Evolutionary conservation across 2,888 invertebrate species (phyloP), one percentile per base, ranked within the genome.

Genomic region (Andrena haemorrhoa): DNA sequence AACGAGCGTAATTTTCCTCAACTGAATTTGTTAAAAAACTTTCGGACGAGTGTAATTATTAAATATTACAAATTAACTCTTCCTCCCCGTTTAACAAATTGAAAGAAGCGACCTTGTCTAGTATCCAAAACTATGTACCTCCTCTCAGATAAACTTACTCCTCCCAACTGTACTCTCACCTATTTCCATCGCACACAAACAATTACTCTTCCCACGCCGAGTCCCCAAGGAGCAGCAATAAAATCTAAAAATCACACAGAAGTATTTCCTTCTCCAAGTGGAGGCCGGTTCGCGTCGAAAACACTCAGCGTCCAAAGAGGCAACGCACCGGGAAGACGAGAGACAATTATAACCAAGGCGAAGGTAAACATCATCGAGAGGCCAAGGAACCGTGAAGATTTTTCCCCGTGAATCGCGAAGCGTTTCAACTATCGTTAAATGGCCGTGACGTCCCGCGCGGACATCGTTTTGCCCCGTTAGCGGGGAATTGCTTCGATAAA

Each of bases 401-500:
- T 70, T 79, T 66, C 53, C 20, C 35, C 65, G 41, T 51, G 70
- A 71, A 68, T 53, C 74, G 51, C 60, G 70, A 51, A 47, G 29
- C 75, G 29, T 61, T 41, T 71, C 47, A 51, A 53, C 26, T 51
- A 58, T 79, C 58, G 58, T 56, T 58, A 49, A 81, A 65, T 63
- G 61, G 56, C 51, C 68, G 41, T 35, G 65, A 74, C 69, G 49
- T 69, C 66, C 41, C 16, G 12, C 56, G 49, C 60, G 26, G 26
- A 58, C 58, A 56, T 56, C 73, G 73, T 79, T 82, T 80, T 75
- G 70, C 75, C 77, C 61, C 63, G 75, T 78, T 77, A 70, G 82
- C 82, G 68, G 83, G 83, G 85, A 88, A 88, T 88, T 89, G 87
- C 70, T 85, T 85, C 69, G 60, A 81, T 84, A 89, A 89, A 89